Evolutionary conservation across 2,797 vertebrate genomes (phyloP).

Genomic region (Pampus argenteus): DNA sequence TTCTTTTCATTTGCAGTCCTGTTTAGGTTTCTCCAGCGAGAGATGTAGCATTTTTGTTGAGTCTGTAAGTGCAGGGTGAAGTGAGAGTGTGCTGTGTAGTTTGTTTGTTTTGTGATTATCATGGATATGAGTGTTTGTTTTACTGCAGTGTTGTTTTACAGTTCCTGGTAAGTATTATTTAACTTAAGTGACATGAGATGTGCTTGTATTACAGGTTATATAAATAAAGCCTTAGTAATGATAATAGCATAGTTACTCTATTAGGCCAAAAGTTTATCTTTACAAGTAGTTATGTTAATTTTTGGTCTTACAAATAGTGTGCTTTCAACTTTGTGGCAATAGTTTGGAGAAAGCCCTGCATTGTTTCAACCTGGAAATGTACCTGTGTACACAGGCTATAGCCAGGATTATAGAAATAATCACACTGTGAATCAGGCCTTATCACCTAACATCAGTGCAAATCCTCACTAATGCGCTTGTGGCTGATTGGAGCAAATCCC

Average conservation of each 20-base stretch:
- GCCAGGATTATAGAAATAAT: too few species aligned
- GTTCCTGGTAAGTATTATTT: constrained; percentile 44
- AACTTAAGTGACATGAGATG: neutral
- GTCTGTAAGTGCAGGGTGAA: constrained; percentile 72
- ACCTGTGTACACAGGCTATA: neutral
- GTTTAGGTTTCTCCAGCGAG: constrained; percentile 80
- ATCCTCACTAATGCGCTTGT: neutral
- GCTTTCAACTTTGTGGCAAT: neutral
- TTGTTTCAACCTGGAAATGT: neutral
- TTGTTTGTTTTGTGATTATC: constrained; percentile 44
- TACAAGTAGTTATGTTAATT: neutral
- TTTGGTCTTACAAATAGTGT: neutral
- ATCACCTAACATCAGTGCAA: neutral
- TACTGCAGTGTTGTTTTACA: constrained; percentile 21
- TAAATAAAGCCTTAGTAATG: neutral
- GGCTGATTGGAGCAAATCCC: neutral
- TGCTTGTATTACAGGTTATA: neutral
- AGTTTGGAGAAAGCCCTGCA: neutral
- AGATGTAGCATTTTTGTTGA: constrained; percentile 72
- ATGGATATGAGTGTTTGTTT: constrained; percentile 36
- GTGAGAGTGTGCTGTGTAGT: constrained; percentile 37
- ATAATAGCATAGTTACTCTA: neutral
- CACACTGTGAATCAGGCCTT: neutral
- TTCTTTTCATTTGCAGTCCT: constrained; percentile 75
- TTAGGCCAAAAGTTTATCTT: constrained; percentile 22